Conservation (phyloP, 2,113 vertebrate genomes). For the Colius striatus region DNA sequence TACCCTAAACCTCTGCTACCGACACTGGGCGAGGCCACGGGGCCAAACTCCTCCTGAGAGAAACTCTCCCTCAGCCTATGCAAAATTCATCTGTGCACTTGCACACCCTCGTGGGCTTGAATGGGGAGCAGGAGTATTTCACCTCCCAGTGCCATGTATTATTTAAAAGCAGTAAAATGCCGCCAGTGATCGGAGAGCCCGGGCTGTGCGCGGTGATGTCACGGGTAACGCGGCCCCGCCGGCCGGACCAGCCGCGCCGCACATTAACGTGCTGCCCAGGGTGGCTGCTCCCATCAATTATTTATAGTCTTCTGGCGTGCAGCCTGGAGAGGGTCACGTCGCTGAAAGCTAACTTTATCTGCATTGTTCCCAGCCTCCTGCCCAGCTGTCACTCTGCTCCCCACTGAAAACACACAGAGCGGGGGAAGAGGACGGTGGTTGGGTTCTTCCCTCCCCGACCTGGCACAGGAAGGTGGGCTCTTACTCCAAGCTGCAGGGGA, state of each 20-base stretch:
- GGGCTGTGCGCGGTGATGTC: slow-evolving; percentile 50
- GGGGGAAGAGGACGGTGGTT: background rate
- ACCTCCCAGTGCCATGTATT: slow-evolving; percentile 44
- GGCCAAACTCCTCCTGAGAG: background rate
- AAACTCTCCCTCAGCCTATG: background rate
- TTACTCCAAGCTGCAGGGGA: background rate
- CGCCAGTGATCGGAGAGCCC: slow-evolving; percentile 40
- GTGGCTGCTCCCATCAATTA: slow-evolving; percentile 73
- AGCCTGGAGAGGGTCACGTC: slow-evolving; percentile 71
- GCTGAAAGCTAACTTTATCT: slow-evolving; percentile 72
- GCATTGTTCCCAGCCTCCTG: slow-evolving; percentile 69
- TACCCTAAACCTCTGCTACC: background rate
- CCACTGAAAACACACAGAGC: slow-evolving; percentile 25
- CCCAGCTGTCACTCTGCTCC: slow-evolving; percentile 45
- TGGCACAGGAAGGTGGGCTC: background rate
- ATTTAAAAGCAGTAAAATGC: slow-evolving; percentile 69
- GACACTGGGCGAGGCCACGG: background rate
- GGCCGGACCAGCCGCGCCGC: slow-evolving; percentile 41
- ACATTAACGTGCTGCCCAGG: slow-evolving; percentile 62
- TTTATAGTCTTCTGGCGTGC: slow-evolving; percentile 72
- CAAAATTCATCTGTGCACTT: slow-evolving; percentile 44
- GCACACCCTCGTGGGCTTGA: slow-evolving; percentile 28
- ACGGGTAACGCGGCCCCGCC: slow-evolving; percentile 58
- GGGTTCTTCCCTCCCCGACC: background rate
- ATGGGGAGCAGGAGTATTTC: slow-evolving; percentile 37